These are phyloP conservation scores for Illadopsis cleaveri DNA, from an alignment of 2,113 vertebrate genomes.

Conservation along the genomic window DNA sequence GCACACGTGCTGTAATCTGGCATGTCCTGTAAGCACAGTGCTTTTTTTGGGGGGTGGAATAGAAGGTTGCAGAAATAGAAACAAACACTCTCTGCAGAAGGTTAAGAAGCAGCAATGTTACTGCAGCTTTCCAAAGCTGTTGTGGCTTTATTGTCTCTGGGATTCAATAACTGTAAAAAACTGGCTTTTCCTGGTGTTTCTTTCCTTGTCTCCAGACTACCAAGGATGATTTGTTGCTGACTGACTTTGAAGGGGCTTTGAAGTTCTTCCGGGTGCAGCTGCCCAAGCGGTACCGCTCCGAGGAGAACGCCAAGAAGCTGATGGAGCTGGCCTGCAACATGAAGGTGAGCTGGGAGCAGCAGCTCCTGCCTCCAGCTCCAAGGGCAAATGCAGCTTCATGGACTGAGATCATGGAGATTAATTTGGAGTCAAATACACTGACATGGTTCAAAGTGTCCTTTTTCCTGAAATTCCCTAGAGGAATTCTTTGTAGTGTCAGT, in stretches of 20 bases:
- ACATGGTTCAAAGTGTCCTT: neutral
- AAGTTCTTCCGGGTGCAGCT: conserved; percentile 98
- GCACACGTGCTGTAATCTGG: neutral
- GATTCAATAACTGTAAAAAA: neutral
- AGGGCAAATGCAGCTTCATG: neutral
- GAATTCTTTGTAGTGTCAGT: neutral
- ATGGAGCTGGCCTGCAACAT: conserved; percentile 98
- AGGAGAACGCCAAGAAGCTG: conserved; percentile 97
- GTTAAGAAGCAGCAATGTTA: neutral
- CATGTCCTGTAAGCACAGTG: neutral
- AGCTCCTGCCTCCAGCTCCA: neutral
- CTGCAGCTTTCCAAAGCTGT: neutral
- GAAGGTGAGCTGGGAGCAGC: conserved; percentile 81
- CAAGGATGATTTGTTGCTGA: conserved; percentile 92
- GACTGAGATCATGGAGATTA: rapidly evolving
- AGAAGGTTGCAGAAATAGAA: neutral
- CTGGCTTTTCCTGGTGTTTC: neutral
- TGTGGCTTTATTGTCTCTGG: neutral
- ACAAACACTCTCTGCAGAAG: neutral
- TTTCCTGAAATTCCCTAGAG: neutral
- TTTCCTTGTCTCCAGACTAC: conserved; percentile 81
- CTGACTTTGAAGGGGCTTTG: conserved; percentile 95
- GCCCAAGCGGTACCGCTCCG: conserved; percentile 95
- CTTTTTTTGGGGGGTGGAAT: neutral
- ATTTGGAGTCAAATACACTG: neutral